phyloP scores from a whole-genome alignment of 1,140 invertebrate species.

The Drosophila nebulosa region DNA sequence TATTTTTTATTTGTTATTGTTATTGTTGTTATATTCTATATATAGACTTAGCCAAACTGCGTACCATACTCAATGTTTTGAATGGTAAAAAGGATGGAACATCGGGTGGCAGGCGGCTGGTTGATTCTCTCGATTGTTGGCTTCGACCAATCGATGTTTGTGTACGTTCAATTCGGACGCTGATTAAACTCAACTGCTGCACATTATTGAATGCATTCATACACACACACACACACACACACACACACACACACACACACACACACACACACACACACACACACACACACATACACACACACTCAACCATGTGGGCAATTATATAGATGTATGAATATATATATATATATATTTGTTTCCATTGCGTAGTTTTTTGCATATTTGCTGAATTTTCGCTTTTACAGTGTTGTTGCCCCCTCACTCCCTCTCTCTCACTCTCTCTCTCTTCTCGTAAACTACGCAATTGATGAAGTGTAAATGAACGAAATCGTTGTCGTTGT shows the following conservation, averaged over 20 bases:
- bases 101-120: neutral
- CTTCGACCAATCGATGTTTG: neutral
- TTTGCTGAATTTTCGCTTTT: neutral
- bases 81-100: neutral
- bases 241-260: too few species aligned
- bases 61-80: neutral
- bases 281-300: neutral
- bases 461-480: conserved; percentile 28
- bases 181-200: conserved; percentile 9
- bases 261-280: neutral
- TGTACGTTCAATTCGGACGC: neutral
- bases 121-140: neutral
- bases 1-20: conserved; percentile 2
- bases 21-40: neutral
- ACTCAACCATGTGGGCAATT: neutral
- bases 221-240: neutral
- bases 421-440: neutral
- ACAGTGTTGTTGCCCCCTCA: neutral
- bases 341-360: neutral
- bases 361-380: conserved; percentile 11
- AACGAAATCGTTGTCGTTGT: conserved; percentile 7
- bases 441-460: conserved; percentile 4
- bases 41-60: conserved; percentile 9
- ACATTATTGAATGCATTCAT: conserved; percentile 2
- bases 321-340: neutral